phyloP scores from a whole-genome alignment of 1,140 invertebrate species.

The Phymastichus coffea region DNA sequence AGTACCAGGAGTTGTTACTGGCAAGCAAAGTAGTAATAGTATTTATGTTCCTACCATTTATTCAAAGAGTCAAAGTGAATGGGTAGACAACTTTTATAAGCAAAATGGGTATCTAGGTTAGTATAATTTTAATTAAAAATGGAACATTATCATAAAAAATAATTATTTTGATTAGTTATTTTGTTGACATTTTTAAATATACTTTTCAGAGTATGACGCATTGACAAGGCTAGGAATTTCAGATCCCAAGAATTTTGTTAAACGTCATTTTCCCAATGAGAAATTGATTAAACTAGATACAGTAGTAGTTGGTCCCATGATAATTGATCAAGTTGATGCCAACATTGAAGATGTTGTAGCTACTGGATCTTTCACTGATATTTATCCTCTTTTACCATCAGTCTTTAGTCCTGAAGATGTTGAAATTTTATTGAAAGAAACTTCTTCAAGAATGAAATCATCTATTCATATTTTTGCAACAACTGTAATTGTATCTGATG shows the following conservation, averaged over 20 bases:
- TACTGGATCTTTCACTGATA: constrained; percentile 76
- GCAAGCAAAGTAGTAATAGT: constrained; percentile 70
- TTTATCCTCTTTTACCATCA: constrained; percentile 76
- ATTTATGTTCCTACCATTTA: constrained; percentile 89
- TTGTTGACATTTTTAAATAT: too few relatives aligned
- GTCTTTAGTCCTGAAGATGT: constrained; percentile 77
- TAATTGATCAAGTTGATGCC: constrained; percentile 78
- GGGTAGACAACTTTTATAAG: constrained; percentile 88
- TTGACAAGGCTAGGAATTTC: constrained; percentile 83
- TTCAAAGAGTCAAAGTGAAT: constrained; percentile 81
- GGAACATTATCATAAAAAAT: neutral
- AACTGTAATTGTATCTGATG: constrained; percentile 47
- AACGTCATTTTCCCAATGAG: constrained; percentile 74
- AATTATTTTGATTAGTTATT: too few relatives aligned
- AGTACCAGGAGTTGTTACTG: constrained; percentile 77
- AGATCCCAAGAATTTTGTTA: constrained; percentile 81
- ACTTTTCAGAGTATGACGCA: constrained; percentile 80
- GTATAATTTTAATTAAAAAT: constrained; percentile 2
- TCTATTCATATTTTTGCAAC: constrained; percentile 45
- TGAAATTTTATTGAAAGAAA: constrained; percentile 67
- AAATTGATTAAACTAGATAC: constrained; percentile 72
- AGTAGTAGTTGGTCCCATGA: constrained; percentile 73
- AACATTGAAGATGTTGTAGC: constrained; percentile 82
- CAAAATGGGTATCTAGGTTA: constrained; percentile 89
- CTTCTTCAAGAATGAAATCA: constrained; percentile 58